Evolutionary conservation across 1,140 invertebrate genomes (phyloP), one percentile per base, ranked within the genome.

Genomic region (Pogonognathellus flavescens): DNA sequence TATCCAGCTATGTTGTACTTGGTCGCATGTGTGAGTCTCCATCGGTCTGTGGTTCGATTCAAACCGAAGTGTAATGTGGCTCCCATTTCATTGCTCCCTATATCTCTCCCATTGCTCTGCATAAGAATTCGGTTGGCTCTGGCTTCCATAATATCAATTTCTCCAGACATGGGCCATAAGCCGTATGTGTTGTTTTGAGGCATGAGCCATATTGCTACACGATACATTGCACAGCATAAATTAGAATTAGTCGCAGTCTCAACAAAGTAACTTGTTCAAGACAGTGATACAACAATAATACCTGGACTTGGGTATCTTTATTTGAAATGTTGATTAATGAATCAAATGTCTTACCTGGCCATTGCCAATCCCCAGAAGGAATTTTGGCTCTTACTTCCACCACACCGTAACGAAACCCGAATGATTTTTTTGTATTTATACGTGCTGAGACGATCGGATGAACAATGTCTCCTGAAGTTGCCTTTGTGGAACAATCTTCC

Each of bases 331-430:
- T 16, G 31, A 16, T 11, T 41, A 1, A 41, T 41, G 31, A 6
- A 41, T 41, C 1, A 3, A 41, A 41, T 66, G 13, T 20, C 25
- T 66, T 41, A 86, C 94, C 93, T 90, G 95, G 95, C 92, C 94
- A 94, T 5, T 96, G 88, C 95, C 95, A 96, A 90, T 95, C 94
- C 52, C 95, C 95, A 88, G 91, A 90, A 0, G 95, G 95, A 89
- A 96, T 90, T 90, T 94, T 95, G 0, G 95, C 95, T 20, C 92
- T 91, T 5, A 96, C 92, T 90, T 96, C 95, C 11, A 96, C 92
- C 89, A 92, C 92, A 11, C 95, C 95, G 88, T 94, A 96, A 86
- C 92, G 93, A 89, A 95, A 95, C 85, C 90, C 91, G 87, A 96
- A 95, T 18, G 90, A 91, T 50, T 93, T 90, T 83, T 92, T 93